A percentile compares a stretch with the other conserved stretches of the same genome.
phyloP scores from a whole-genome alignment of 2,797 vertebrate species.

The Urocyon cinereoargenteus region DNA sequence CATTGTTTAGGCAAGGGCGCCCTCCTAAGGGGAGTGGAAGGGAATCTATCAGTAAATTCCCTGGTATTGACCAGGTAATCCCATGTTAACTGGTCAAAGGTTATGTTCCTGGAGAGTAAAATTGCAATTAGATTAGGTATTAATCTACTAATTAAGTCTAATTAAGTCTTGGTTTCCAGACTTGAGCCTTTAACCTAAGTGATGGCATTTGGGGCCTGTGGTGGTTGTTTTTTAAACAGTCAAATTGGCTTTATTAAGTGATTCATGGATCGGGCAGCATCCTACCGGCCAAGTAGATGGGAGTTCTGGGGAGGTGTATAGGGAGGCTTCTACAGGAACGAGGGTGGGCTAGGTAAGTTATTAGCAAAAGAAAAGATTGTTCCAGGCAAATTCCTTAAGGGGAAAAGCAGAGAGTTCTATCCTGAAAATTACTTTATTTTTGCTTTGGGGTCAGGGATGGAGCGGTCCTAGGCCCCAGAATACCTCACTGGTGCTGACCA shows the following conservation, averaged over 20 bases:
- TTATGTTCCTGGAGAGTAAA: background rate
- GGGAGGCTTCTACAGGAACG: background rate
- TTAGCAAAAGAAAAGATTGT: background rate
- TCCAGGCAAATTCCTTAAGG: background rate
- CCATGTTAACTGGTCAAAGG: background rate
- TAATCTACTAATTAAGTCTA: too few relatives aligned
- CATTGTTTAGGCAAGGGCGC: background rate
- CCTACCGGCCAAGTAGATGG: background rate
- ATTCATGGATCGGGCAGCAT: background rate
- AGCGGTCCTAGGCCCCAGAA: background rate
- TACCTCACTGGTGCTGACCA: background rate
- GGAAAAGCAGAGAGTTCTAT: background rate
- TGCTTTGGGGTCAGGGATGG: accelerated
- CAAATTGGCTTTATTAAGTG: background rate
- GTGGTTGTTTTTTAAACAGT: background rate
- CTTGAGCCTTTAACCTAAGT: background rate
- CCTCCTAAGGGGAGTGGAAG: background rate
- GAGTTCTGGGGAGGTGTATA: background rate
- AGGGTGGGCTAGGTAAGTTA: background rate
- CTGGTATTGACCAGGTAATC: background rate
- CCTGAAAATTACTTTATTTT: background rate
- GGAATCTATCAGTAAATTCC: background rate
- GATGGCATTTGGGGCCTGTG: background rate
- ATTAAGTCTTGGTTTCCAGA: background rate
- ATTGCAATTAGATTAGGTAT: background rate